Evolutionary conservation across 2,888 invertebrate genomes (phyloP), one percentile per base, ranked within the genome.

Genomic region (Dexiosoma caninum): DNA sequence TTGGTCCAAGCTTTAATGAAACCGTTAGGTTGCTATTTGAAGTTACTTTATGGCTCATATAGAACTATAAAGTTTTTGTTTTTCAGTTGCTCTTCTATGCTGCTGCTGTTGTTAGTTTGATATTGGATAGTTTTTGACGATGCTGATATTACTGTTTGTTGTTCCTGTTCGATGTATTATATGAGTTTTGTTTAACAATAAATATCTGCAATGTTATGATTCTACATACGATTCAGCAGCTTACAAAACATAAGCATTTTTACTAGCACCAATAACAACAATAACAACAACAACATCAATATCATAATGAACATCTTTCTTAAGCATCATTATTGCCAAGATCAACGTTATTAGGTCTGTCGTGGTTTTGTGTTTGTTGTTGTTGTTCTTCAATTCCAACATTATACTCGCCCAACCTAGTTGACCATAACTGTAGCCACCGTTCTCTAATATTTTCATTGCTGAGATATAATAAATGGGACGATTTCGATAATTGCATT

Each of bases 1-100:
- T 10, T 42, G 49, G 27, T 57, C 32, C 19, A 57, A 49, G 67
- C 57, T 62, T 51, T 46, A 59, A 74, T 62, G 53, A 64, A 81
- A 77, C 81, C 81, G 81, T 77, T 81, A 81, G 69, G 81, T 69
- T 81, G 81, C 81, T 62, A 67, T 81, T 79, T 72, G 21, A 72
- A 66, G 55, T 62, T 69, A 30, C 59, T 71, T 71, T 70, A 71
- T 71, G 27, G 46, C 23, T 49, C 19, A 53, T 60, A 53, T 35
- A 2, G 35, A 19, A 42, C 51, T 27, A 35, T 14, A 59, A 8
- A 37, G 40, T 66, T 5, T 27, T 6, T 66, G n/a, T 59, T 64
- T 55, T 37, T 16, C 30, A 0, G 30, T 71, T 59, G 21, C 19
- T 42, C 10, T 42, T 57, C 59, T 27, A 23, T 27, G 40, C n/a